A percentile compares a stretch with the other conserved stretches of the same genome.
Conservation (phyloP, 2,797 vertebrate genomes). For the Lacerta viridis region DNA sequence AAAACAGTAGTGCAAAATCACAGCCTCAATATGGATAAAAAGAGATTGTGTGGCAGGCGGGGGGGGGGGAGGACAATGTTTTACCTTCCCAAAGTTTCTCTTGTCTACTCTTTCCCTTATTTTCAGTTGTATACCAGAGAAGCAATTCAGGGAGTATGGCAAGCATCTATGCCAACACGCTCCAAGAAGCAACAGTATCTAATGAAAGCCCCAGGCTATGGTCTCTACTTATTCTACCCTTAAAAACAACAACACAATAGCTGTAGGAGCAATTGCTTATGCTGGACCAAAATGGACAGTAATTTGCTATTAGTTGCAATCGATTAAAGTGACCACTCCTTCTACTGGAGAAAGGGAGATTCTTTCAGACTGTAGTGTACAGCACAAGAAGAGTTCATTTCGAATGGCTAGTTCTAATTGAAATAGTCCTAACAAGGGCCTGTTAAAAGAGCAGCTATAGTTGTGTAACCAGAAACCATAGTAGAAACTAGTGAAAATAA, state of each 20-base stretch:
- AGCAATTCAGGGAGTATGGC: constrained; percentile 24
- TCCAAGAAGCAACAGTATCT: constrained; percentile 40
- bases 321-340: background rate
- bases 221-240: constrained; percentile 1
- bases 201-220: constrained; percentile 34
- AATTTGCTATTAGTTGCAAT: constrained; percentile 9
- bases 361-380: background rate
- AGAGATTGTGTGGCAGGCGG: background rate
- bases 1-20: background rate
- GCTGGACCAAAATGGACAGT: constrained; percentile 3
- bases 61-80: background rate
- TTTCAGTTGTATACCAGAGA: constrained; percentile 10
- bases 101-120: background rate
- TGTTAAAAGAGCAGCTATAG: constrained; percentile 12
- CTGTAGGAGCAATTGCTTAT: constrained; percentile 10
- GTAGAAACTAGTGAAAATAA: constrained; percentile 39
- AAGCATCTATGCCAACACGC: constrained; percentile 23
- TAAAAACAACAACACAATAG: background rate
- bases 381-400: constrained; percentile 17
- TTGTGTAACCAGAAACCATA: constrained; percentile 40
- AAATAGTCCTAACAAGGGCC: constrained; percentile 17
- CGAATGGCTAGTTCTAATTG: constrained; percentile 12
- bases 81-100: background rate
- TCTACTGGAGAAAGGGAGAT: background rate
- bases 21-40: background rate